Conservation (phyloP, 2,888 invertebrate genomes). For the Ptycholaimellus sp. region DNA sequence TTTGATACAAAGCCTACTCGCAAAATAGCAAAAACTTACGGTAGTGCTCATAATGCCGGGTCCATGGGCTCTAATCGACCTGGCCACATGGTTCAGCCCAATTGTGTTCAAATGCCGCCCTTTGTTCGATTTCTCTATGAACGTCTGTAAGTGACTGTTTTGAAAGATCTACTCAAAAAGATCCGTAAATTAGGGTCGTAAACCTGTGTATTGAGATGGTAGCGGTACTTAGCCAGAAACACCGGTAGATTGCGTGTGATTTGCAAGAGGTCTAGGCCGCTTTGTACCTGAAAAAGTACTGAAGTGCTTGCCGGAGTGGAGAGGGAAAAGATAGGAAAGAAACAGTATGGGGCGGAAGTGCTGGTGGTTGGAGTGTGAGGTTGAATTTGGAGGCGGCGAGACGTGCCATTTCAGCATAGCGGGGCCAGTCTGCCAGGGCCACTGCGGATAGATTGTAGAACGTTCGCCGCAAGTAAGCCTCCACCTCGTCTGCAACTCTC, state of each 20-base stretch:
- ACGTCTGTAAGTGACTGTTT: conserved; percentile 35
- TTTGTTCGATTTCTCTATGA: conserved; percentile 65
- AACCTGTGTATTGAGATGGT: conserved; percentile 74
- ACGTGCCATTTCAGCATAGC: conserved; percentile 64
- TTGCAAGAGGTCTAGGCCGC: conserved; percentile 71
- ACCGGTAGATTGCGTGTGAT: conserved; percentile 86
- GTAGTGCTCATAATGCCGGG: conserved; percentile 85
- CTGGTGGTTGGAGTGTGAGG: neutral
- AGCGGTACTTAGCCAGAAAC: conserved; percentile 72
- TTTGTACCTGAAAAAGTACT: neutral
- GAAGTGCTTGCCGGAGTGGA: conserved; percentile 3
- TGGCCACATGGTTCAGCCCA: conserved; percentile 75
- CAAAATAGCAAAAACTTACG: no score
- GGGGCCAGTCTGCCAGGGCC: conserved; percentile 86
- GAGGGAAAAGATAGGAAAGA: neutral
- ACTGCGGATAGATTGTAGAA: conserved; percentile 94
- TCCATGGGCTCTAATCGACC: conserved; percentile 85
- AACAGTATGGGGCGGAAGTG: neutral
- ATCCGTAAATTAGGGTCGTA: conserved; percentile 12
- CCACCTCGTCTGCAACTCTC: conserved; percentile 40
- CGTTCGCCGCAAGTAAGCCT: conserved; percentile 69
- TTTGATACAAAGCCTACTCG: no score
- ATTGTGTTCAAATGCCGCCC: conserved; percentile 85
- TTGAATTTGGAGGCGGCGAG: neutral
- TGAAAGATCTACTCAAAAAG: neutral